Evolutionary conservation across 2,113 vertebrate genomes (phyloP).

Genomic region (Eupsittula cactorum): DNA sequence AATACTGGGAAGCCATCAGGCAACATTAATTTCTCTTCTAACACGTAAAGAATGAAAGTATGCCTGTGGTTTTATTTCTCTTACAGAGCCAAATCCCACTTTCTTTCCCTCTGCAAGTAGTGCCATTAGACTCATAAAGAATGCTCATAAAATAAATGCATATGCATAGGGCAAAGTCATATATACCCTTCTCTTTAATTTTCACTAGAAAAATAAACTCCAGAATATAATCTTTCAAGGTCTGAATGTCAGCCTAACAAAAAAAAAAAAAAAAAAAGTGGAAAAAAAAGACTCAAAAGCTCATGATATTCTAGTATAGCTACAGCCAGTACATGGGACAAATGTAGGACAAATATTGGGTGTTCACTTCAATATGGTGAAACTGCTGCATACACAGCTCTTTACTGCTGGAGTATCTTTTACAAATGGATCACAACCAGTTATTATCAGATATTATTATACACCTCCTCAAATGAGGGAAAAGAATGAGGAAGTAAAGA

Average conservation of each 20-base stretch:
- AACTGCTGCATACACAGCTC: neutral
- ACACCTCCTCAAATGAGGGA: neutral
- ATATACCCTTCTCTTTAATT: neutral
- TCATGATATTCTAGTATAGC: neutral
- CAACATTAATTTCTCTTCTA: slow-evolving; percentile 6
- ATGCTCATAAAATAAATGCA: neutral
- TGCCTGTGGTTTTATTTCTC: neutral
- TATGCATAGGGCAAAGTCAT: neutral
- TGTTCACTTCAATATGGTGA: neutral
- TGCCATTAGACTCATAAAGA: neutral
- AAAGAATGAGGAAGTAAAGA: neutral
- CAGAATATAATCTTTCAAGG: neutral
- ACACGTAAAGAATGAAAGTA: neutral
- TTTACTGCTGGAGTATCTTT: neutral
- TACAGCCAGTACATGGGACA: neutral
- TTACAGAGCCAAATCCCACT: neutral
- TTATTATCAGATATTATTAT: neutral
- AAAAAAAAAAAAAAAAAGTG: too few relatives aligned
- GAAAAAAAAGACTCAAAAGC: neutral
- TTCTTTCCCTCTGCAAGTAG: neutral
- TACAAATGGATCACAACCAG: neutral
- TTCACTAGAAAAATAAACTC: neutral
- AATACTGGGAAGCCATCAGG: slow-evolving; percentile 6
- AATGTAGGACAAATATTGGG: neutral
- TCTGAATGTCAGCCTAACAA: neutral